phyloP scores from a whole-genome alignment of 2,797 vertebrate species.

The Paguma larvata region DNA sequence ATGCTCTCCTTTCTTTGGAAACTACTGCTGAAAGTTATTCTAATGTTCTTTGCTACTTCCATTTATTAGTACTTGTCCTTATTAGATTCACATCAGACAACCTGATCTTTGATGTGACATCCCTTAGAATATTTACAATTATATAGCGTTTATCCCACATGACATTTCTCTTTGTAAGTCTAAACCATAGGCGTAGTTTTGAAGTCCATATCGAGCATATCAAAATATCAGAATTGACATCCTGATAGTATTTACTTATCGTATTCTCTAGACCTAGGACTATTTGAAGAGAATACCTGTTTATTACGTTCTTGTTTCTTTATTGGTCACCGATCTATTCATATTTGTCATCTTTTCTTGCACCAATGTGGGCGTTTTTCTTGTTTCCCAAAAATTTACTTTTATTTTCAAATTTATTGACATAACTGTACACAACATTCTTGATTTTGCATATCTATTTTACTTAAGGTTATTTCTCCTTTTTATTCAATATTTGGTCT shows the following conservation, averaged over 20 bases:
- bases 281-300: background rate
- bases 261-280: background rate
- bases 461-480: constrained; percentile 44
- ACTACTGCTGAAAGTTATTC: background rate
- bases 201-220: background rate
- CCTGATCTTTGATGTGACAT: background rate
- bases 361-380: background rate
- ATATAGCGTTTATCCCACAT: background rate
- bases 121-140: constrained; percentile 15
- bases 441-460: constrained; percentile 51
- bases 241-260: background rate
- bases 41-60: background rate
- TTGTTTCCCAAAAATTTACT: background rate
- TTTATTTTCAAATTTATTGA: constrained; percentile 42
- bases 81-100: background rate
- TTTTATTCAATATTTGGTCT: constrained; percentile 55
- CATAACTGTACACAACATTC: constrained; percentile 17
- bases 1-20: background rate
- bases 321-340: constrained; percentile 10
- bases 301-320: background rate
- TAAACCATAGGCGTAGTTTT: background rate
- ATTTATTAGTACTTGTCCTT: background rate
- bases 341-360: constrained; percentile 10
- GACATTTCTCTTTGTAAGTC: background rate
- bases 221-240: background rate